These are phyloP conservation scores for Origma solitaria DNA, from an alignment of 2,113 vertebrate species.

Conservation along the genomic window DNA sequence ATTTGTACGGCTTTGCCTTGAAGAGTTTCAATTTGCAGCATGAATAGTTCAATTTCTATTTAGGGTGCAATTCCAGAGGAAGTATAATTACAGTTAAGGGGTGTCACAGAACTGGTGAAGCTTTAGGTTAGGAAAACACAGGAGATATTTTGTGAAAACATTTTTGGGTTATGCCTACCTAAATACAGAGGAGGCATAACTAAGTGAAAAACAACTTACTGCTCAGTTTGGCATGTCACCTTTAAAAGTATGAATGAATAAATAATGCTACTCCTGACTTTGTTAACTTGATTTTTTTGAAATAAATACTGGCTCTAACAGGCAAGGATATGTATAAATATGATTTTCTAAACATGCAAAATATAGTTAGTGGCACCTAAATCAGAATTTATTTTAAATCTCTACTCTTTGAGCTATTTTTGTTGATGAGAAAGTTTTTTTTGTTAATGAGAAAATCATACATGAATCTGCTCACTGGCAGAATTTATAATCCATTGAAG, in stretches of 20 bases:
- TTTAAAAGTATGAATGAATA: background rate
- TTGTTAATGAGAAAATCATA: slow-evolving; percentile 31
- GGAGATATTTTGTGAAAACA: slow-evolving; percentile 53
- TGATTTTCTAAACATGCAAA: background rate
- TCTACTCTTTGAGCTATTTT: slow-evolving; percentile 9
- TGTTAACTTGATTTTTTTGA: slow-evolving; percentile 1
- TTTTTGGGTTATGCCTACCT: slow-evolving; percentile 27
- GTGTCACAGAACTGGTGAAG: slow-evolving; percentile 48
- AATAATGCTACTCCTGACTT: background rate
- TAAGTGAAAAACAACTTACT: background rate
- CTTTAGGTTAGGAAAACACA: slow-evolving; percentile 61
- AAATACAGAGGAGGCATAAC: slow-evolving; percentile 15
- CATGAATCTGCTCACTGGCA: slow-evolving; percentile 22
- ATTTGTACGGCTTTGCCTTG: slow-evolving; percentile 70
- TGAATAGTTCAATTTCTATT: slow-evolving; percentile 73
- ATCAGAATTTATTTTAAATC: slow-evolving; percentile 5
- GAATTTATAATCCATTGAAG: background rate
- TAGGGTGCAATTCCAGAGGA: slow-evolving; percentile 59
- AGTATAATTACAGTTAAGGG: slow-evolving; percentile 72
- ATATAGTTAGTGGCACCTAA: background rate
- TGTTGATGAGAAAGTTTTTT: slow-evolving; percentile 41
- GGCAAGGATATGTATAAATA: no score
- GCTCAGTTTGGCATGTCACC: background rate
- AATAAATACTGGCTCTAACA: background rate
- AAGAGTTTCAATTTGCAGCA: slow-evolving; percentile 74